These are phyloP conservation scores for Leucophenga maculata DNA, from an alignment of 2,888 invertebrate genomes.

Conservation along the genomic window DNA sequence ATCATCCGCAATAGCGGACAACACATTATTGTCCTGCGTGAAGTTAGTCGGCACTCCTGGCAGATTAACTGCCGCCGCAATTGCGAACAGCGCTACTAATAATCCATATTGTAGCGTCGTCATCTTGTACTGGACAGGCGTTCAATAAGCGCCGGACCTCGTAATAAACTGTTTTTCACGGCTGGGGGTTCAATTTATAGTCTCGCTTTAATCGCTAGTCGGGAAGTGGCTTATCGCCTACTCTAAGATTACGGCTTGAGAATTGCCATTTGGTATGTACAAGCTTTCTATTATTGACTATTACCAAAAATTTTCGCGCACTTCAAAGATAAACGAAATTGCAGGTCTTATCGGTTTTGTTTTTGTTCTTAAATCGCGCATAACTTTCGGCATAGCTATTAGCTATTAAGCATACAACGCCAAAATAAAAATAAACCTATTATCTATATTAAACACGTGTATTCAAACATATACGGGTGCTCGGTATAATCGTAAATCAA, in stretches of 20 bases:
- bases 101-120: not conserved
- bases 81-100: not conserved
- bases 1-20: conserved; percentile 59
- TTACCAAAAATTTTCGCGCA: not conserved
- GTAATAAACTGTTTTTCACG: not conserved
- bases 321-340: not conserved
- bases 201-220: not conserved
- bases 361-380: too few species aligned
- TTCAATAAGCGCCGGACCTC: not conserved
- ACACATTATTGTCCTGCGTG: conserved; percentile 48
- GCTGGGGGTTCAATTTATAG: conserved; percentile 15
- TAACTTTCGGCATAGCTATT: too few species aligned
- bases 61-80: conserved; percentile 50
- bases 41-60: conserved; percentile 55
- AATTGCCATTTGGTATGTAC: not conserved
- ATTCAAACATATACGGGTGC: too few species aligned
- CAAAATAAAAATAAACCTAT: too few species aligned
- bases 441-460: too few species aligned
- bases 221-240: not conserved
- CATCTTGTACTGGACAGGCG: not conserved
- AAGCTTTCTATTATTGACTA: not conserved
- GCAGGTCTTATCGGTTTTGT: not conserved
- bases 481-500: too few species aligned
- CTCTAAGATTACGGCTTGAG: not conserved
- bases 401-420: too few species aligned